Conservation (phyloP, 2,797 vertebrate species). For the Octomys mimax region DNA sequence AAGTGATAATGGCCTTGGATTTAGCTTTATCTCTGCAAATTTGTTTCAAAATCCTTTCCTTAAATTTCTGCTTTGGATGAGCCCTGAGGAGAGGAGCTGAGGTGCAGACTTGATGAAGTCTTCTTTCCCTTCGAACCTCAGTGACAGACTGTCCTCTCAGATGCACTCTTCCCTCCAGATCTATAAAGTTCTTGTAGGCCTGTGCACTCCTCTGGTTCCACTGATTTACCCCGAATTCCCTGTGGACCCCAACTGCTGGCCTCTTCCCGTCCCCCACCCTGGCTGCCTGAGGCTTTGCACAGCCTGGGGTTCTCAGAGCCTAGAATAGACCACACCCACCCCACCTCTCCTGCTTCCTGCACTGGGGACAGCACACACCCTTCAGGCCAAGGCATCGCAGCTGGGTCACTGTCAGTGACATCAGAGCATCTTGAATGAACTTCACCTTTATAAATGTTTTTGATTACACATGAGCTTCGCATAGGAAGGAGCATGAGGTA, state of each 20-base stretch:
- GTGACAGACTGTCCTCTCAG: background rate
- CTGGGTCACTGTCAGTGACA: background rate
- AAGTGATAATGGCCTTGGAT: background rate
- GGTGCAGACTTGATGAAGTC: background rate
- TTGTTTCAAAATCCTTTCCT: constrained; percentile 31
- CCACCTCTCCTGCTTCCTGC: background rate
- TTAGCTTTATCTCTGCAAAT: constrained; percentile 32
- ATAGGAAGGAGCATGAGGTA: background rate
- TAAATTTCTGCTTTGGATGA: background rate
- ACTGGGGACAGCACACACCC: background rate
- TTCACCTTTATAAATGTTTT: background rate
- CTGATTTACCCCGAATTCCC: background rate
- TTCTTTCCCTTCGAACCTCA: background rate
- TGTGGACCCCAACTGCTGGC: background rate
- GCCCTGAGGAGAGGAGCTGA: background rate
- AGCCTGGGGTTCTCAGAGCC: background rate
- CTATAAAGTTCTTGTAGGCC: background rate
- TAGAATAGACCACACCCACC: background rate
- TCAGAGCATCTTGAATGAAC: background rate
- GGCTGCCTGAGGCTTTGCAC: background rate
- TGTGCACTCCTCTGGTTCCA: background rate
- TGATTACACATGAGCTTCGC: background rate
- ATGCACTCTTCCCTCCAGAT: background rate
- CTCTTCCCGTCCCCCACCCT: fast-evolving
- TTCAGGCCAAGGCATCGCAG: background rate